Conservation (phyloP, 2,888 invertebrate species). For the Clepsis dumicolana region DNA sequence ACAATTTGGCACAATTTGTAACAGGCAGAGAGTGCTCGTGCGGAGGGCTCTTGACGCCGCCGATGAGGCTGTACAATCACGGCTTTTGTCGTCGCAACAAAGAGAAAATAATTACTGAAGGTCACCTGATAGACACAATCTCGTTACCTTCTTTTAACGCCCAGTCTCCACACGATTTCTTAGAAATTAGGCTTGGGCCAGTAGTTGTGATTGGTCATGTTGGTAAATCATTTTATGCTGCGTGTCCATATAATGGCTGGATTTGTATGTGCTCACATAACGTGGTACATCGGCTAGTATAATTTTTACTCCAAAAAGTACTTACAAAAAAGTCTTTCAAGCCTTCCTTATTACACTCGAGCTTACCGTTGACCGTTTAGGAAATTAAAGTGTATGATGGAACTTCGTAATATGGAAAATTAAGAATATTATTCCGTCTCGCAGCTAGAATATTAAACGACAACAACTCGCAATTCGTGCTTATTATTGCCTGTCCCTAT, state of each 20-base stretch:
- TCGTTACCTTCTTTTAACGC: slow-evolving; percentile 51
- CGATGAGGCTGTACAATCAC: slow-evolving; percentile 67
- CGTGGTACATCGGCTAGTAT: background rate
- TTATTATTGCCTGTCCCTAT: slow-evolving; percentile 19
- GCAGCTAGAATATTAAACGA: slow-evolving; percentile 7
- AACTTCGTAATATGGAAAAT: slow-evolving; percentile 17
- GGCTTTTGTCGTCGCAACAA: slow-evolving; percentile 69
- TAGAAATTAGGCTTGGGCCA: background rate
- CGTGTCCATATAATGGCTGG: background rate
- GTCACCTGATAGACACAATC: slow-evolving; percentile 56
- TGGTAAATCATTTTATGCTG: background rate
- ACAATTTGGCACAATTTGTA: slow-evolving; percentile 79
- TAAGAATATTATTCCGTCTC: slow-evolving; percentile 10
- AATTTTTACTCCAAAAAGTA: background rate
- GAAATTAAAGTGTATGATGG: background rate
- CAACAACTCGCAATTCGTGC: slow-evolving; percentile 1
- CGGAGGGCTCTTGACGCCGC: slow-evolving; percentile 57
- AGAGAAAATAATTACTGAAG: slow-evolving; percentile 65
- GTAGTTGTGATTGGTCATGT: background rate
- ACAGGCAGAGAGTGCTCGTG: slow-evolving; percentile 63
- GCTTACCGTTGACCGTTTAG: slow-evolving; percentile 15
- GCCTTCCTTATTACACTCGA: background rate
- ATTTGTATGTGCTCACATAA: background rate
- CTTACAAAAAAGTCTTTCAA: too few relatives aligned
- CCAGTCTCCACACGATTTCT: slow-evolving; percentile 3